Base-by-base conservation (phyloP, 2,888 invertebrate species). In the Pyrochroa serraticornis region DNA sequence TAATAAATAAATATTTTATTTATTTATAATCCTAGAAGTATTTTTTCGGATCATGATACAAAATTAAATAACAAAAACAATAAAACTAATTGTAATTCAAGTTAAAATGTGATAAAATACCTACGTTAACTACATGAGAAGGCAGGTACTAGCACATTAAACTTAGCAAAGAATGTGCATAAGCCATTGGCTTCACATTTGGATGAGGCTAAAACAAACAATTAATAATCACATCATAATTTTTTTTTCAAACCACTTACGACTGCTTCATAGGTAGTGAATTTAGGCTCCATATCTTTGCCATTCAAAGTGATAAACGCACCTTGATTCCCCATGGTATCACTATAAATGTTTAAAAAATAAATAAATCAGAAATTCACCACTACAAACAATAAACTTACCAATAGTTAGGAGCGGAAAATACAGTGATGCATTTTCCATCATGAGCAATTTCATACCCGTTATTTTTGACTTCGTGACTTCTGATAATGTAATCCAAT, bases 401-500 rank as follows among this genome's bases (percentile, higher is more conserved):
- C 95, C 98, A 99, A 85, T 99, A 99, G 80, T 99, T 99, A 65
- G 99, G 99, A 69, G 99, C 99, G 1, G 97, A 97, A 84, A 99
- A 99, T 43, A 99, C 97, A 7, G 99, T 99, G 75, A 98, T 94
- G 78, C 98, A 98, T 76, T 93, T 93, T 34, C 95, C 96, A 74
- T 93, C 88, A 77, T 99, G 99, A 30, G 93, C 92, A 39, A 94
- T 82, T 80, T 99, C 98, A 76, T 97, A 99, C 0, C 99, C 99
- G 53, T 93, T 91, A 70, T 92, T 90, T 81, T 98, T 98, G 45
- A 98, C 97, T 79, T 99, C 99, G 78, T 99, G 99, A 79, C 96
- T 96, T 56, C 98, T 85, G 55, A 99, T 91, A 68, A 99, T 82
- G 79, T 98, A 99, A 71, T 96, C 93, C 50, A 99, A 84, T 22